Percentiles rank a stretch among this genome's conserved stretches.
These are phyloP conservation scores for Ophioderma brevispina DNA, from an alignment of 35 echinoderm and acorn worm species.

Conservation along the genomic window DNA sequence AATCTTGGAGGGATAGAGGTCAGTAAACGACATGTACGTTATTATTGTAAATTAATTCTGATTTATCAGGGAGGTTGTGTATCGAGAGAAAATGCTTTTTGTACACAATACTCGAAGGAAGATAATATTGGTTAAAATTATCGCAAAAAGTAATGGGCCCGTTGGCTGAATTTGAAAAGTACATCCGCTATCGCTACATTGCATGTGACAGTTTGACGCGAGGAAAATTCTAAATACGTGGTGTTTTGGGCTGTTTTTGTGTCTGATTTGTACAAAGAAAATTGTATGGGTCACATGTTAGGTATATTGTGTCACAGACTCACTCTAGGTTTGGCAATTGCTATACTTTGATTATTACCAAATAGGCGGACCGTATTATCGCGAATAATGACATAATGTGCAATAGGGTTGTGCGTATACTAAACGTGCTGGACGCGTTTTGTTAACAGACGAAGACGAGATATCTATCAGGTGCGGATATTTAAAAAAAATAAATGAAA, in stretches of 20 bases:
- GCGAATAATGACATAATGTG: too few species aligned
- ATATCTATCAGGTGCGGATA: too few species aligned
- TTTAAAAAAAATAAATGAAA: not conserved
- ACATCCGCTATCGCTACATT: not conserved
- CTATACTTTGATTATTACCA: too few species aligned
- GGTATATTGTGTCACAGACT: not conserved
- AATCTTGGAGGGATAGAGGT: not conserved
- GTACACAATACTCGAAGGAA: not conserved
- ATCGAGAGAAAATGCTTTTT: not conserved
- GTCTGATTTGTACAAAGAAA: not conserved
- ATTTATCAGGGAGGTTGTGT: not conserved
- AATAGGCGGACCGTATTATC: too few species aligned
- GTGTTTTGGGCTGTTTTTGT: not conserved
- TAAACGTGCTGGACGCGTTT: too few species aligned
- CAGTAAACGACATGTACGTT: not conserved
- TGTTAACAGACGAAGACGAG: too few species aligned
- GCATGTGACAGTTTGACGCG: not conserved
- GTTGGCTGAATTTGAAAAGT: not conserved
- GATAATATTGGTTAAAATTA: constrained; percentile 1
- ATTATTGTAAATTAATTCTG: not conserved
- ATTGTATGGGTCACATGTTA: not conserved
- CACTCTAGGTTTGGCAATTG: not conserved
- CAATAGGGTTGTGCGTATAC: too few species aligned
- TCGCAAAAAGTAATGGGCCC: not conserved
- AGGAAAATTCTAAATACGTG: not conserved